Evolutionary conservation across 2,113 vertebrate species (phyloP).

Genomic region (Equus przewalskii): DNA sequence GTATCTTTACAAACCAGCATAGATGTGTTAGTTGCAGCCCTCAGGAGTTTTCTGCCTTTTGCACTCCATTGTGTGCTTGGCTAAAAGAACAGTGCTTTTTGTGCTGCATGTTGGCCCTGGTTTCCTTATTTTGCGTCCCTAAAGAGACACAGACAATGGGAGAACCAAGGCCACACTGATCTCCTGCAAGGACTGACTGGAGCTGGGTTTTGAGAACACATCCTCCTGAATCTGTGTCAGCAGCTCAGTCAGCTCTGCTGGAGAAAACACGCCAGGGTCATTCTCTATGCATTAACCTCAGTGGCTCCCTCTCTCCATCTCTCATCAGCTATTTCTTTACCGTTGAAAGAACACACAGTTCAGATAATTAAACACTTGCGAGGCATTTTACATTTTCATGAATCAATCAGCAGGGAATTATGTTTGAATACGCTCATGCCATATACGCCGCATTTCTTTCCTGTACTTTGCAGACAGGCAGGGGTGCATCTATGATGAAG

Average conservation of each 20-base stretch:
- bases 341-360: constrained; percentile 34
- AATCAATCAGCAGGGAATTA: constrained; percentile 72
- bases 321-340: constrained; percentile 52
- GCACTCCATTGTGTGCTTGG: background rate
- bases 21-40: background rate
- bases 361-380: constrained; percentile 67
- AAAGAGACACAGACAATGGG: background rate
- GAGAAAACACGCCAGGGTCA: constrained; percentile 47
- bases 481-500: background rate
- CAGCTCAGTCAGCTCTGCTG: constrained; percentile 55
- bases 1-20: background rate
- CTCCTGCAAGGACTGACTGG: background rate
- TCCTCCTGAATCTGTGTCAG: constrained; percentile 55
- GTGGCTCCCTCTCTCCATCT: constrained; percentile 3
- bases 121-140: background rate
- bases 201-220: background rate
- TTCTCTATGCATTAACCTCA: constrained; percentile 63
- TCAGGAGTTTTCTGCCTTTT: background rate
- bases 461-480: background rate
- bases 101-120: background rate
- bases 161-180: background rate
- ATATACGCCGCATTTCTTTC: background rate
- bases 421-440: constrained; percentile 59
- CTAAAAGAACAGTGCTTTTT: background rate
- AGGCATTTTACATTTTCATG: constrained; percentile 71